Conservation (phyloP, 2,888 invertebrate genomes). For the Hypomecis atomaria region DNA sequence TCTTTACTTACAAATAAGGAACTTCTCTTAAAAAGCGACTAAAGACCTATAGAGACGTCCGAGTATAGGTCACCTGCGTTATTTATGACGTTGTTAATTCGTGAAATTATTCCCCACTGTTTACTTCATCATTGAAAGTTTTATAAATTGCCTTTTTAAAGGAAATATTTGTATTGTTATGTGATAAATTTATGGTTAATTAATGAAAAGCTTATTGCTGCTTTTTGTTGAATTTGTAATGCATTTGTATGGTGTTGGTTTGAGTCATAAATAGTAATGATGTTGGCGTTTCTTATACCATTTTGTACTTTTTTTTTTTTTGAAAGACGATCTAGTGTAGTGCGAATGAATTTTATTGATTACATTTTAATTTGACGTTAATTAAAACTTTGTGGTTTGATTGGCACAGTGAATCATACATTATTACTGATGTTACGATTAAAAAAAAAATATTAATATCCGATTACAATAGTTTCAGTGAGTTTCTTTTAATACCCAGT, state of each 20-base stretch:
- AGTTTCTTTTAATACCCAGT: too few species aligned
- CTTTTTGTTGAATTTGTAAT: conserved; percentile 2
- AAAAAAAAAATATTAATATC: too few species aligned
- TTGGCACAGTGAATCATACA: too few species aligned
- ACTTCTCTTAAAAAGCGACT: conserved; percentile 36
- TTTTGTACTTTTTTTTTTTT: too few species aligned
- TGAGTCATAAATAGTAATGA: background rate
- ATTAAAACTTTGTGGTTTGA: too few species aligned
- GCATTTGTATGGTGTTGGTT: background rate
- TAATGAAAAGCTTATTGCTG: background rate
- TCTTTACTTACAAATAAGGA: conserved; percentile 36
- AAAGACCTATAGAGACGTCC: conserved; percentile 39
- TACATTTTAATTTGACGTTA: too few species aligned
- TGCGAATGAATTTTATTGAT: too few species aligned
- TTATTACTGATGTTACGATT: too few species aligned
- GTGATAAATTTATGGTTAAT: conserved; percentile 17
- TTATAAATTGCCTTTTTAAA: conserved; percentile 32
- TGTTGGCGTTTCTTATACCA: too few species aligned
- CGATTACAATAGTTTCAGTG: too few species aligned
- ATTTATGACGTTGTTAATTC: conserved; percentile 49
- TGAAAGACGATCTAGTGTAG: too few species aligned
- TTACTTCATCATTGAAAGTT: conserved; percentile 31
- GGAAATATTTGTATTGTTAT: background rate
- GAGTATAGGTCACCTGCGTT: conserved; percentile 47
- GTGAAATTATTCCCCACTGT: conserved; percentile 43